Conservation (phyloP, 2,888 invertebrate genomes). For the Sarcophaga carnaria region DNA sequence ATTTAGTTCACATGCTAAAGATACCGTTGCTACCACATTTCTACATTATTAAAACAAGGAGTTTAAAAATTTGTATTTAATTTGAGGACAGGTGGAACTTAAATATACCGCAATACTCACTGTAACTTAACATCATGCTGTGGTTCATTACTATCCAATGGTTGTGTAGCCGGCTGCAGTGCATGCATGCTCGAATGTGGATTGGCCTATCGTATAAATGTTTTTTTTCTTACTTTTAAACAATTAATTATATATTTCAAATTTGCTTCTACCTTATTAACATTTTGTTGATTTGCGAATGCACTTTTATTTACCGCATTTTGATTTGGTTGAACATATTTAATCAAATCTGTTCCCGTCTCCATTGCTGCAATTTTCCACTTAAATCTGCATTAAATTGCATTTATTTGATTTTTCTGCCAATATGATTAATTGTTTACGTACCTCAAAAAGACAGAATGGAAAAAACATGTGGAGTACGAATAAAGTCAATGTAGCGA, state of each 20-base stretch:
- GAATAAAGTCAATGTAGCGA: not conserved
- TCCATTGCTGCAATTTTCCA: constrained; percentile 41
- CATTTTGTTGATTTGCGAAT: constrained; percentile 5
- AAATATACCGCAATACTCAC: constrained; percentile 79
- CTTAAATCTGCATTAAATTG: not conserved
- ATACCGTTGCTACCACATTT: constrained; percentile 92
- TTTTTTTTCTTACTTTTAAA: not conserved
- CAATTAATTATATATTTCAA: not conserved
- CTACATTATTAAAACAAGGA: constrained; percentile 79
- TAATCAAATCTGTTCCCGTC: constrained; percentile 25
- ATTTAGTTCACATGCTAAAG: constrained; percentile 88
- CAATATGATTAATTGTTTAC: not conserved
- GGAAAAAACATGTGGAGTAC: not conserved
- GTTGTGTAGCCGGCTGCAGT: constrained; percentile 83
- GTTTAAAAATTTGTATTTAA: not conserved
- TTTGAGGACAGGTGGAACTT: not conserved
- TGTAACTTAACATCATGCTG: constrained; percentile 85
- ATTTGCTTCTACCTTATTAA: constrained; percentile 38
- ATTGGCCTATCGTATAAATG: constrained; percentile 68
- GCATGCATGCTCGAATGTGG: constrained; percentile 77
- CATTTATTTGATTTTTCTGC: not conserved
- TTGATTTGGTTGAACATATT: constrained; percentile 34
- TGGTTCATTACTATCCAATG: constrained; percentile 84
- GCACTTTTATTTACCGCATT: constrained; percentile 19
- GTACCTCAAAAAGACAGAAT: not conserved